Evolutionary conservation across 2,888 invertebrate species (phyloP), one percentile per base, ranked within the genome.

Genomic region (Prosopocoilus inquinatus): DNA sequence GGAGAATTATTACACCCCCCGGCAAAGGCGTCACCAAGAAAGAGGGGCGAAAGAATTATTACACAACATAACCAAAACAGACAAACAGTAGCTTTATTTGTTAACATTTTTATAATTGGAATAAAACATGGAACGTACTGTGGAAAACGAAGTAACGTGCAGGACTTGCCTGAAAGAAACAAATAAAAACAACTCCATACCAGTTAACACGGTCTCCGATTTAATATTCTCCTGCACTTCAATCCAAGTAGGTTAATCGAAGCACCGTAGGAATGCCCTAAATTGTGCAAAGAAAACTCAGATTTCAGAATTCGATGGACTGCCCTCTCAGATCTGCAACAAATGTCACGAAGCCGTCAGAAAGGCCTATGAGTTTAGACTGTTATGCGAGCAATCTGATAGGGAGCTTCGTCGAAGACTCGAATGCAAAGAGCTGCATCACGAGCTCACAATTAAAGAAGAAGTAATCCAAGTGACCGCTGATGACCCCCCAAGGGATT

Each of bases 281-380:
- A 15, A 36, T 9, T 8, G n/a, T 16, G 48, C 15, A 20, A 15
- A 44, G 2, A 15, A 1, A 11, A 28, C 50, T 50, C 34, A 55
- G 55, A 55, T 55, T 33, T 16, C 13, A 46, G 46, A 55, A 33
- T 15, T 50, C 9, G 55, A 55, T 39, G 49, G 39, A 20, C 12
- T 55, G 9, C 55, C 55, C 8, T 33, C 50, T 4, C 36, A 47
- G 9, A 50, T 55, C 41, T 55, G 55, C 32, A 46, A n/a, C 35
- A 34, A 9, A 35, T 59, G 59, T 33, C 50, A 39, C 9, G 38
- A 51, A 9, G 36, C 38, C 43, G 55, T 57, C 9, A 54, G 36
- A 16, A 43, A 57, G 2, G 57, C 57, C 3, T 57, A 53, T 32
- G 16, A 49, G 1, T 57, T 59, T 20, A 49, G 43, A 43, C 20